phyloP scores from a whole-genome alignment of 92 coral and sea anemone species.

The Muricea muricata region DNA sequence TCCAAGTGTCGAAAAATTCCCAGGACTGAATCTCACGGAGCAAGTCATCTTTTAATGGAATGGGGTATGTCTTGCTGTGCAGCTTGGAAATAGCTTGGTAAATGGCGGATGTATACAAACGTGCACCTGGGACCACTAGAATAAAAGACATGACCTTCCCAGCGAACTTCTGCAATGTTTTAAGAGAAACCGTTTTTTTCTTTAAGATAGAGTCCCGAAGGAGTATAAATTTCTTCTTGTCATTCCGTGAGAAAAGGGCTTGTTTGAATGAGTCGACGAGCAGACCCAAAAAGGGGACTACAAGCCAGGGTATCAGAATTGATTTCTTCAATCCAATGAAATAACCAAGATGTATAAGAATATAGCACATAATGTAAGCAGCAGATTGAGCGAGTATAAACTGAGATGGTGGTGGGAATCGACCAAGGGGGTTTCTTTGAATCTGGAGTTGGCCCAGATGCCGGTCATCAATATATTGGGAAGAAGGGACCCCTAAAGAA shows the following conservation, averaged over 20 bases:
- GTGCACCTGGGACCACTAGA: slow-evolving; percentile 54
- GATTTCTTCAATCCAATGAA: slow-evolving; percentile 49
- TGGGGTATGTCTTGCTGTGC: neutral
- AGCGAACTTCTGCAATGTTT: slow-evolving; percentile 42
- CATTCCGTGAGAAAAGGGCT: slow-evolving; percentile 38
- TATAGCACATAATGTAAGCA: slow-evolving; percentile 25
- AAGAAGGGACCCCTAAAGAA: slow-evolving; percentile 47
- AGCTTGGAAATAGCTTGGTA: slow-evolving; percentile 49
- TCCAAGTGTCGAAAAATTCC: slow-evolving; percentile 48
- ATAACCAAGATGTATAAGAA: slow-evolving; percentile 44
- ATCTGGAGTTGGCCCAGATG: slow-evolving; percentile 56
- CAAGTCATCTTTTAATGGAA: slow-evolving; percentile 30
- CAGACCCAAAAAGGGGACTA: slow-evolving; percentile 49
- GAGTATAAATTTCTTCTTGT: slow-evolving; percentile 27
- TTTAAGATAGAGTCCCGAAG: slow-evolving; percentile 16
- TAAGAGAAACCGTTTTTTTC: slow-evolving; percentile 7
- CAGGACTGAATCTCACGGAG: slow-evolving; percentile 15
- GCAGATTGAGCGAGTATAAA: slow-evolving; percentile 34
- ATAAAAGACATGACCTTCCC: slow-evolving; percentile 39
- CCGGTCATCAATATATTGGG: slow-evolving; percentile 67
- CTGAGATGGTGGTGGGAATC: neutral
- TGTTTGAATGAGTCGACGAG: slow-evolving; percentile 25
- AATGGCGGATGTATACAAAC: slow-evolving; percentile 27
- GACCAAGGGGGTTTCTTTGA: neutral
- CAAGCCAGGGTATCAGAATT: neutral